Conservation (phyloP, 2,888 invertebrate genomes). For the Pachycephus smyrnensis region DNA sequence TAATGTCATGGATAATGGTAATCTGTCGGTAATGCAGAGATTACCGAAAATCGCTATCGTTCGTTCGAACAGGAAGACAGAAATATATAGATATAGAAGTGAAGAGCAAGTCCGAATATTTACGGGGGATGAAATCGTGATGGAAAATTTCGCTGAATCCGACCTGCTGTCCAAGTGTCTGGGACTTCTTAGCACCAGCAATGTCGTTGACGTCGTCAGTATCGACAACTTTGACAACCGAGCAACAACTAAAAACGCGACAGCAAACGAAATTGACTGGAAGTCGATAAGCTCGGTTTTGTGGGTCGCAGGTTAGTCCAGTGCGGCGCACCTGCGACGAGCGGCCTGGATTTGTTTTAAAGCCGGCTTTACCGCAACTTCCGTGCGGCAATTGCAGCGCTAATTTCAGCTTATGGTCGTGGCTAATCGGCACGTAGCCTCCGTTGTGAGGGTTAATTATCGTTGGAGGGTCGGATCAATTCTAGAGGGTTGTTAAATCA, state of each 20-base stretch:
- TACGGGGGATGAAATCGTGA: background rate
- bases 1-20: slow-evolving; percentile 14
- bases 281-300: background rate
- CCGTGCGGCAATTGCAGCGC: slow-evolving; percentile 4
- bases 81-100: background rate
- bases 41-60: slow-evolving; percentile 6
- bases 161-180: background rate
- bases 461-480: background rate
- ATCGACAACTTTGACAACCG: background rate
- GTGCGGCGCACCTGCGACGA: background rate
- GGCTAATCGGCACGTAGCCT: slow-evolving; percentile 4
- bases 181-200: background rate
- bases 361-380: background rate
- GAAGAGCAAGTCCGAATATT: background rate
- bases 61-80: background rate
- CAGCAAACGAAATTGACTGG: background rate
- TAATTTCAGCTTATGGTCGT: background rate
- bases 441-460: background rate
- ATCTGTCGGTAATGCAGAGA: slow-evolving; percentile 10
- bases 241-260: background rate
- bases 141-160: background rate
- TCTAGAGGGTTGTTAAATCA: background rate
- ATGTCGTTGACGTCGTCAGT: background rate
- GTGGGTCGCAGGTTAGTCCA: background rate
- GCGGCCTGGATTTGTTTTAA: slow-evolving; percentile 4